Evolutionary conservation across 2,888 invertebrate genomes (phyloP), one percentile per base, ranked within the genome.

Genomic region (Diarsia dahlii): DNA sequence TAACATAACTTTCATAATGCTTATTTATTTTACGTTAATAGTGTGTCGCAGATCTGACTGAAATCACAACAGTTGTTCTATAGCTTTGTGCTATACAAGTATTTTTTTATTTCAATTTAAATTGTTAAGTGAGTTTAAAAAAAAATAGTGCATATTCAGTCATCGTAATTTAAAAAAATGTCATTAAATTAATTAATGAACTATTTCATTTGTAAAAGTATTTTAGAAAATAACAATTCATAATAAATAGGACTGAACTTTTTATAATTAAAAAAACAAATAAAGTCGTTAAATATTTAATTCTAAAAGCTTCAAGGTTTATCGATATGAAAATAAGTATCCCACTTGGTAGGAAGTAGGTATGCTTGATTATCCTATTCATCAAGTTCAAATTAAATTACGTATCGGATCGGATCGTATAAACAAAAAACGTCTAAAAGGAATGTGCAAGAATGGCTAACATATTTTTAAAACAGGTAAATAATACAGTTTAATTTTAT

Each of bases 401-500:
- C 18, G 23, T 23, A 6, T 45, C 23, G 9, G 23, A 9, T 64
- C 20, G 3, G 46, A 20, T 15, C 20, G 66, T n/a, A n/a, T n/a
- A n/a, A 54, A 15, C 64, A 15, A 45, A 45, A 63, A 46, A 12
- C n/a, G 28, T 20, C 15, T 63, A 18, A 10, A 3, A 65, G 34
- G n/a, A 66, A 66, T 48, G 28, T 60, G 23, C 2, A 70, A 70
- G 3, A 6, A 81, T 84, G 86, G 62, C 64, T 66, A 80, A 74
- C 39, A 64, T 63, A 50, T 78, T 86, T 67, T 50, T 86, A 34
- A 81, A 74, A 78, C 86, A 86, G 80, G 86, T 82, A 52, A 72
- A n/a, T 81, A 52, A 74, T n/a, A 23, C 23, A 56, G 23, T 56
- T 56, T 56, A 3, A 15, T 3, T 48, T 48, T 48, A 48, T n/a